Conservation (phyloP, 1,140 invertebrate species). For the Frieseomelitta varia region DNA sequence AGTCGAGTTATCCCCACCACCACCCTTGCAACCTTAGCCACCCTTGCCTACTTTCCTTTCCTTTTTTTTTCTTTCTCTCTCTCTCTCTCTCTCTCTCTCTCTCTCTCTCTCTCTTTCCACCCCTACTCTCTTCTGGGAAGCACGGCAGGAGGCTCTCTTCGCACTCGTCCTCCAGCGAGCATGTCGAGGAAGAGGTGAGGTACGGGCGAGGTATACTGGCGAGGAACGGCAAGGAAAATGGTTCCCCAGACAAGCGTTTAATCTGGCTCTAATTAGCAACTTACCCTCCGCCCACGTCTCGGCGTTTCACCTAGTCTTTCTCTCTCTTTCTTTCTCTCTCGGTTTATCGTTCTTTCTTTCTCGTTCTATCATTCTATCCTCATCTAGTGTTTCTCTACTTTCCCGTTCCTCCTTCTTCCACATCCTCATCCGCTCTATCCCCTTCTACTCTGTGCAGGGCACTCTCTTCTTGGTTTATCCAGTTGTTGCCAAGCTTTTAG, state of each 20-base stretch:
- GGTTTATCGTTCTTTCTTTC: constrained; percentile 17
- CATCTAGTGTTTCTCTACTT: neutral
- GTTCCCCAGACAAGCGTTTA: constrained; percentile 81
- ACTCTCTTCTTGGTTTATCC: neutral
- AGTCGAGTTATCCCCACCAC: constrained; percentile 59
- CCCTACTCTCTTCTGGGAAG: constrained; percentile 22
- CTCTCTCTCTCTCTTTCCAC: neutral
- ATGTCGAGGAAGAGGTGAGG: neutral
- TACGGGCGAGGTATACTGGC: constrained; percentile 29
- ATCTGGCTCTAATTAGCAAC: constrained; percentile 82
- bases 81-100: no score
- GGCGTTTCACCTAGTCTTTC: constrained; percentile 51
- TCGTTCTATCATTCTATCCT: neutral
- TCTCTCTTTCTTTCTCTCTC: neutral
- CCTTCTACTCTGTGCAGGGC: neutral
- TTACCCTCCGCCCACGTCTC: constrained; percentile 73
- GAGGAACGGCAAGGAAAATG: constrained; percentile 78
- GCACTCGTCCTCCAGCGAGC: constrained; percentile 56
- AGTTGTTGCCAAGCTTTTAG: constrained; percentile 4
- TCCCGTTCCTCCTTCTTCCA: neutral
- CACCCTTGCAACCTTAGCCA: constrained; percentile 46
- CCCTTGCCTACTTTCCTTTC: constrained; percentile 59
- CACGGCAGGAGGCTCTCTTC: constrained; percentile 37
- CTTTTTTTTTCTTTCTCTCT: constrained; percentile 22
- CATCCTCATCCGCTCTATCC: neutral